phyloP scores from a whole-genome alignment of 2,797 vertebrate genomes.

The Gymnoscopelus microlampas region DNA sequence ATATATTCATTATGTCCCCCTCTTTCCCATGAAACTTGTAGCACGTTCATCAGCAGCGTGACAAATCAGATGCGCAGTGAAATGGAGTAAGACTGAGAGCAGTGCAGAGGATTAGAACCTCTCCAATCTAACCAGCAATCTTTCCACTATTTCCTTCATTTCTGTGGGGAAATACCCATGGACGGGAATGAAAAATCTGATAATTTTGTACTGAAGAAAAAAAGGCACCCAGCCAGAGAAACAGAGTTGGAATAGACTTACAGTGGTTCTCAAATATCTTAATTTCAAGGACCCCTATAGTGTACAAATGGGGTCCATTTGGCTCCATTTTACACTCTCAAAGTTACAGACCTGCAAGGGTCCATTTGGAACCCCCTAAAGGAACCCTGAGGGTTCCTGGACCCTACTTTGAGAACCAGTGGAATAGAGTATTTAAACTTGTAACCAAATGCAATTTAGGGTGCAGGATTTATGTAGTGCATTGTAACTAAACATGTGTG shows the following conservation, averaged over 20 bases:
- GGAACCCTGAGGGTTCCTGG: too few relatives aligned
- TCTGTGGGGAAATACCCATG: constrained; percentile 80
- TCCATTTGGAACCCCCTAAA: too few relatives aligned
- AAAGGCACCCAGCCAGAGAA: constrained; percentile 52
- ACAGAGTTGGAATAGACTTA: constrained; percentile 62
- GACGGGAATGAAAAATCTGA: constrained; percentile 74
- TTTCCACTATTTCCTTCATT: constrained; percentile 73
- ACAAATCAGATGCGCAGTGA: constrained; percentile 83
- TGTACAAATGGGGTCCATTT: too few relatives aligned
- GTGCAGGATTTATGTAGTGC: constrained; percentile 31
- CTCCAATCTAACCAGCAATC: constrained; percentile 77
- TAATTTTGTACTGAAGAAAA: constrained; percentile 72
- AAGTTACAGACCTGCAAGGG: too few relatives aligned
- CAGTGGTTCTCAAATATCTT: too few relatives aligned
- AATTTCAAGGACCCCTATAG: too few relatives aligned
- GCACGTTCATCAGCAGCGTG: constrained; percentile 80
- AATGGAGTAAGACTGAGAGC: constrained; percentile 80
- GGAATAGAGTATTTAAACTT: constrained; percentile 3
- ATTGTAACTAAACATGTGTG: constrained; percentile 23
- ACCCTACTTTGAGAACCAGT: too few relatives aligned
- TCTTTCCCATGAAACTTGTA: constrained; percentile 78
- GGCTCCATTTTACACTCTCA: too few relatives aligned
- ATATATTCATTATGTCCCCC: constrained; percentile 76
- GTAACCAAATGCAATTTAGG: constrained; percentile 44
- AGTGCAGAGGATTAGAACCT: constrained; percentile 75